These are phyloP conservation scores for Noturus placidus DNA, from an alignment of 2,113 vertebrate species.

Conservation along the genomic window DNA sequence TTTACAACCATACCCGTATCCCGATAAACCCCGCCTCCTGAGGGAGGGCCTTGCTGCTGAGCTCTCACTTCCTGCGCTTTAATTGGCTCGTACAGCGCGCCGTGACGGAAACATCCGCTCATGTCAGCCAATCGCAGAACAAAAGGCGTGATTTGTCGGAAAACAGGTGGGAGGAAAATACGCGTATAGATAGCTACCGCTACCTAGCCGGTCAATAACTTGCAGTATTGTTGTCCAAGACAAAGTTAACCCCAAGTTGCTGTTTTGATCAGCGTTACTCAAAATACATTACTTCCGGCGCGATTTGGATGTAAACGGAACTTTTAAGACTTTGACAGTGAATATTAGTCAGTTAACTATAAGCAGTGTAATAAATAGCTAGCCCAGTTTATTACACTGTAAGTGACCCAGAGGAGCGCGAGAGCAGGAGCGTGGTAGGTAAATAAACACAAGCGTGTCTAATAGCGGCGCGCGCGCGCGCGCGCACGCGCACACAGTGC, in stretches of 20 bases:
- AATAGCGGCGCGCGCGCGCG: too few species aligned
- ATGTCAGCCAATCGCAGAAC: not conserved
- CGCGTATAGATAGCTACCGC: not conserved
- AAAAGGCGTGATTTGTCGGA: not conserved
- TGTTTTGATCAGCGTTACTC: too few species aligned
- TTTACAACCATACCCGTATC: not conserved
- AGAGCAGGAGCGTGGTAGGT: not conserved
- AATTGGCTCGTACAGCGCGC: not conserved
- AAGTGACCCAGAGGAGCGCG: not conserved
- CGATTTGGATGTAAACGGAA: not conserved
- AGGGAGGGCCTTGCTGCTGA: not conserved
- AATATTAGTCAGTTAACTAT: too few species aligned
- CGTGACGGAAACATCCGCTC: too few species aligned
- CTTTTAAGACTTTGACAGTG: not conserved
- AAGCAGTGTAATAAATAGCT: not conserved
- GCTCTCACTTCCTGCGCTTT: not conserved
- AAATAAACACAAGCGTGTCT: not conserved
- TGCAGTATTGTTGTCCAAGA: not conserved
- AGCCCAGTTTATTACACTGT: not conserved
- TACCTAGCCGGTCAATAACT: not conserved
- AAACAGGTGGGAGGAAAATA: not conserved
- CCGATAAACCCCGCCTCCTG: not conserved
- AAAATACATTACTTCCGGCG: not conserved
- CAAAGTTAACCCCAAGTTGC: not conserved
- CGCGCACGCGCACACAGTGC: not conserved